Evolutionary conservation across 2,113 vertebrate genomes (phyloP).

Genomic region (Gasterosteus aculeatus): DNA sequence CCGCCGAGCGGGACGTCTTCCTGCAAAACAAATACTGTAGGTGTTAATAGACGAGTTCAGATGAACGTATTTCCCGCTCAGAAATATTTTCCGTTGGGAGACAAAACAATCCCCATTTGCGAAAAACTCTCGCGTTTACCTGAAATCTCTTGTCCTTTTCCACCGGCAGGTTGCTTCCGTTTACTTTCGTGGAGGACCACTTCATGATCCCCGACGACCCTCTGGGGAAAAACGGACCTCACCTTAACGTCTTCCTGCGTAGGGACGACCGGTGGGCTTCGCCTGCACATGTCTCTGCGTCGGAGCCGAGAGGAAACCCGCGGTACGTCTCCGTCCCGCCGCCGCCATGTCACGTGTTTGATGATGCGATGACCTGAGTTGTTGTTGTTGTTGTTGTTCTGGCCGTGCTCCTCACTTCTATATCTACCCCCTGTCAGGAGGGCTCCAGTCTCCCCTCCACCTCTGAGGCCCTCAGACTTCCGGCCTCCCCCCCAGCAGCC

Average conservation of each 20-base stretch:
- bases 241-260: constrained; percentile 87
- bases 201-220: constrained; percentile 99
- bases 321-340: neutral
- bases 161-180: constrained; percentile 89
- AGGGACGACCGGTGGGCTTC: constrained; percentile 81
- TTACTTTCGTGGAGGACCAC: constrained; percentile 94
- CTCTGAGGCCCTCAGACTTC: constrained; percentile 63
- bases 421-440: constrained; percentile 30
- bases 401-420: neutral
- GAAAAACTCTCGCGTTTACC: neutral
- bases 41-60: neutral
- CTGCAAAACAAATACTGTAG: too few relatives aligned
- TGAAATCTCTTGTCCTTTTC: neutral
- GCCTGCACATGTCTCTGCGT: neutral
- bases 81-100: neutral
- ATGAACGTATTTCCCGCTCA: neutral
- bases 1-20: too few relatives aligned
- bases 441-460: constrained; percentile 52
- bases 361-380: neutral
- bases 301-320: neutral
- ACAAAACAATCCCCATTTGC: neutral
- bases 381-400: neutral
- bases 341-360: neutral
- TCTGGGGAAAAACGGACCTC: constrained; percentile 90
- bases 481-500: constrained; percentile 61